Base-by-base conservation (phyloP, 2,888 invertebrate species). In the Mantis religiosa region DNA sequence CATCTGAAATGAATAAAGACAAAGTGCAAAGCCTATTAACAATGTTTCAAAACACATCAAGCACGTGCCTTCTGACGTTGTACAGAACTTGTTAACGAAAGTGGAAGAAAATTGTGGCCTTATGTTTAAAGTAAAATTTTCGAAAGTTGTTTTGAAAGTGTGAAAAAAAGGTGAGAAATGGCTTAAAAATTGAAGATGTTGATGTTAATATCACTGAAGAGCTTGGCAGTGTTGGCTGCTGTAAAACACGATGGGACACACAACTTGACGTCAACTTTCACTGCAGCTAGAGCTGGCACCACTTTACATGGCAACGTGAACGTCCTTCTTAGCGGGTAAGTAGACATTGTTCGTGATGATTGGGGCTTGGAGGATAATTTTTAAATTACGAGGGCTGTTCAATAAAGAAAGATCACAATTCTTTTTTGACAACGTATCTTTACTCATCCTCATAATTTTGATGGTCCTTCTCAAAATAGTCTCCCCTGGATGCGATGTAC, bases 271-370 rank as follows among this genome's bases (percentile, higher is more conserved):
- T 28, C 89, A 28, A 20, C 54, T 15, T 34, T 84, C 83, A 71
- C 89, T 41, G 87, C 86, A 12, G 89, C 89, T 34, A 84, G 89
- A 88, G 89, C 85, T 8, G 90, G 88, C 54, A 83, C 87, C 81
- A 89, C 94, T 91, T 93, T 94, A 90, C 94, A 95, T 92, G 95
- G 95, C 91, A 95, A 95, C 92, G 95, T 96, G 92, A 97, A 97
- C 93, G 94, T 97, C 91, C 94, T 97, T 91, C 95, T 97, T 91
- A 96, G 97, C 93, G 97, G 97, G 97, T 97, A 93, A 94, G 96
- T 94, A 28, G 1, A 15, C 28, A 12, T 41, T 41, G 12, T 41
- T 41, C 12, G 41, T 41, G 41, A 41, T 12, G 41, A 9, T 12
- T 41, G 12, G 12, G 6, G 41, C 0, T 41, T 2, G 41, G 41